phyloP scores from a whole-genome alignment of 2,888 invertebrate genomes.

The Apocheima hispidaria region DNA sequence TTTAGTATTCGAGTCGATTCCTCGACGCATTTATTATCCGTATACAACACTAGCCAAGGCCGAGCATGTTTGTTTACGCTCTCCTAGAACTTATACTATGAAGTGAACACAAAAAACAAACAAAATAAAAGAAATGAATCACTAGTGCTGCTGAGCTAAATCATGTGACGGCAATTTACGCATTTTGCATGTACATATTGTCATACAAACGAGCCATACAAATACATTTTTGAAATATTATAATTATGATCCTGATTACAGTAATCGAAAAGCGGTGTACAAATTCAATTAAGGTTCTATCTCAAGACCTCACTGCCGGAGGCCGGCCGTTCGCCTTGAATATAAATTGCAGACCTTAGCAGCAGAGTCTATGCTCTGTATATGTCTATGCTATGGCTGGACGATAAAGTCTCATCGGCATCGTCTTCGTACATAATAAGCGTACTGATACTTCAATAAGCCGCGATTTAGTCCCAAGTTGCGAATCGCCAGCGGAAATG shows the following conservation, averaged over 20 bases:
- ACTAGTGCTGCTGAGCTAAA: constrained; percentile 4
- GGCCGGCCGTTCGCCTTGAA: constrained; percentile 9
- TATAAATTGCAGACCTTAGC: constrained; percentile 20
- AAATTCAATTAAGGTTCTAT: constrained; percentile 2
- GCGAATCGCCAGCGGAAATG: constrained; percentile 83
- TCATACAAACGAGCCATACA: not conserved
- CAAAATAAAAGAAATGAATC: constrained; percentile 47
- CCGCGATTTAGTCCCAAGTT: constrained; percentile 72
- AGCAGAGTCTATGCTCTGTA: constrained; percentile 24
- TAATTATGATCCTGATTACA: not conserved
- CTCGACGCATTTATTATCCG: constrained; percentile 71
- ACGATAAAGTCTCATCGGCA: constrained; percentile 23
- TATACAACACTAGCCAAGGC: constrained; percentile 76
- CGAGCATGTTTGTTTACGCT: constrained; percentile 75
- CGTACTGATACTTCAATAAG: constrained; percentile 62
- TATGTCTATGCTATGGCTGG: too few relatives aligned
- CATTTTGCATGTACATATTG: not conserved
- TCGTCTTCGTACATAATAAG: constrained; percentile 49
- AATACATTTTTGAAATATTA: not conserved
- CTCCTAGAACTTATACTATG: constrained; percentile 55
- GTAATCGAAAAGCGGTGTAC: not conserved
- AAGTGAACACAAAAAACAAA: constrained; percentile 49
- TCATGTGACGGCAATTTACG: constrained; percentile 2
- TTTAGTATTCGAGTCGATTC: constrained; percentile 62
- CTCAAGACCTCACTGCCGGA: constrained; percentile 7